Conservation (phyloP, 1,140 invertebrate genomes). For the Adelges cooleyi region DNA sequence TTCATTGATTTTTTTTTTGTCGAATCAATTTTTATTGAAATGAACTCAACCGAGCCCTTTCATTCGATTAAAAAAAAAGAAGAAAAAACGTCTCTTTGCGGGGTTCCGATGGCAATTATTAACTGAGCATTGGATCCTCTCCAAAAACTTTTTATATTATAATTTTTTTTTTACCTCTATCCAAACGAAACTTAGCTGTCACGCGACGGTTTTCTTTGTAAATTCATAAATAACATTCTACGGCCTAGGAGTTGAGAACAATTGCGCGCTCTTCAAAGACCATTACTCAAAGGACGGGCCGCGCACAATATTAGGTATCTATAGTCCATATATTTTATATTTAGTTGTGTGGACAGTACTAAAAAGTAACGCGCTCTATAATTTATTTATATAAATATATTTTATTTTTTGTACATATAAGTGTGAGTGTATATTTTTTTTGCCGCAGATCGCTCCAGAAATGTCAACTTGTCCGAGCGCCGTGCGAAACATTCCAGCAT, state of each 20-base stretch:
- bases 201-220: conserved; percentile 15
- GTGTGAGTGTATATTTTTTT: no score
- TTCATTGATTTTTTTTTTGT: conserved; percentile 17
- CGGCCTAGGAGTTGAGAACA: neutral
- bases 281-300: neutral
- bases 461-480: conserved; percentile 28
- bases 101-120: conserved; percentile 20
- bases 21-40: neutral
- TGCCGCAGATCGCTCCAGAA: conserved; percentile 24
- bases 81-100: conserved; percentile 5
- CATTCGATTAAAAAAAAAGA: conserved; percentile 7
- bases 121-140: conserved; percentile 2
- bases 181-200: conserved; percentile 1
- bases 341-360: no score
- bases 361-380: neutral
- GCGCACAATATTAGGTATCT: neutral
- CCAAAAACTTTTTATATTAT: conserved; percentile 13
- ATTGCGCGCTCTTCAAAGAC: conserved; percentile 3
- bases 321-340: neutral
- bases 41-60: neutral
- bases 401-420: neutral
- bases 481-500: conserved; percentile 29
- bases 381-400: neutral
- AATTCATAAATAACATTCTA: neutral
- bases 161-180: neutral